These are phyloP conservation scores for Platysternon megacephalum DNA, from an alignment of 2,113 vertebrate species.

Conservation along the genomic window DNA sequence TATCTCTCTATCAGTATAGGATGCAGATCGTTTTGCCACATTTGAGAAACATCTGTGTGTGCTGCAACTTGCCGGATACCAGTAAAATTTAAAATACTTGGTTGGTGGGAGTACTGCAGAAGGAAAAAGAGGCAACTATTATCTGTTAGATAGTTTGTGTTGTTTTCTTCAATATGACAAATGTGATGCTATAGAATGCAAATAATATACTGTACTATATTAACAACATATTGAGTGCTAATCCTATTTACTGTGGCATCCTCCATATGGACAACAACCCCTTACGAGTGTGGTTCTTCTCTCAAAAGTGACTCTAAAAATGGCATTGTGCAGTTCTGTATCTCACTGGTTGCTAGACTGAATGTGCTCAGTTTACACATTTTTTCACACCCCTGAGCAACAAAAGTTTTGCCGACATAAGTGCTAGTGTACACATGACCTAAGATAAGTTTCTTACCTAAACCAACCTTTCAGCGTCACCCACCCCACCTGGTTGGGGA, in stretches of 20 bases:
- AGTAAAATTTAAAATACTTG: conserved; percentile 80
- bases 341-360: background rate
- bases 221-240: background rate
- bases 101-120: conserved; percentile 87
- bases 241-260: background rate
- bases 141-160: background rate
- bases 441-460: background rate
- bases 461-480: too few species aligned
- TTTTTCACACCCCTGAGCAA: too few species aligned
- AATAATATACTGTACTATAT: background rate
- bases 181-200: background rate
- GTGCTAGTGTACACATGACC: background rate
- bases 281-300: background rate
- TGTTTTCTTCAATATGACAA: background rate
- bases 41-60: conserved; percentile 85
- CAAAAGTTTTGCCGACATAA: too few species aligned
- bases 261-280: background rate
- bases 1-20: conserved; percentile 92
- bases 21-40: conserved; percentile 94
- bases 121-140: conserved; percentile 17
- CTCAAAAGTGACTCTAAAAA: background rate
- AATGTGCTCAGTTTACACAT: background rate
- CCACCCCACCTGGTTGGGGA: too few species aligned
- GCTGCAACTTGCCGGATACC: conserved; percentile 77
- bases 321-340: background rate